Base-by-base conservation (phyloP, 2,888 invertebrate species). In the Amaurobius ferox region DNA sequence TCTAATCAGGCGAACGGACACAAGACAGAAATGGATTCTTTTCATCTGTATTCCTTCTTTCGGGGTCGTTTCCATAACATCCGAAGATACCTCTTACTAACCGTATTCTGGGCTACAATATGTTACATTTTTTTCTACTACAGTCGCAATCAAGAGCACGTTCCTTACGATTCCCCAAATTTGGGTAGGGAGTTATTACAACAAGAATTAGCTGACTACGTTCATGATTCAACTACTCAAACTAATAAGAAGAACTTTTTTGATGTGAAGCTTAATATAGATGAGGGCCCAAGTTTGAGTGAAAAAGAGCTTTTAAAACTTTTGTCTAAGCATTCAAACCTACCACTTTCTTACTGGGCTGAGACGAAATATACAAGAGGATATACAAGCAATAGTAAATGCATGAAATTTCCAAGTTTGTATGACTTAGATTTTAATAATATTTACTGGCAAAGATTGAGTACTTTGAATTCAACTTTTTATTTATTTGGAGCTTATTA, bases 371-470 rank as follows among this genome's bases (percentile, higher is more conserved):
- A 95, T 91, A 95, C 95, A 91, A 95, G 95, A 91, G 16, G 7
- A 9, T 28, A 32, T 19, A 13, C 35, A 3, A 5, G 7, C 9
- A 94, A 94, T 89, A 93, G 93, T 90, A 68, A 79, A 19, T 89
- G 89, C 73, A 55, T 71, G 2, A 83, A 81, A 32, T 89, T 81
- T 71, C 97, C 97, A 0, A 95, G 95, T 81, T 94, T 97, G 89
- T 97, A 95, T 91, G 97, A 97, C 90, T 92, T 97, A 88, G 96
- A 97, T 91, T 97, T 96, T 92, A 97, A 97, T 92, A 97, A 97
- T 91, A 94, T 96, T 76, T 97, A 97, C 91, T 97, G 97, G 97
- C 97, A 97, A 92, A 95, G 95, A 70, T 91, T 97, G 91, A 94
- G 94, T 89, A 94, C 95, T 5, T 95, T 96, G 90, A 87, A 78